Base-by-base conservation (phyloP, 2,888 invertebrate genomes). In the Tholera decimalis region DNA sequence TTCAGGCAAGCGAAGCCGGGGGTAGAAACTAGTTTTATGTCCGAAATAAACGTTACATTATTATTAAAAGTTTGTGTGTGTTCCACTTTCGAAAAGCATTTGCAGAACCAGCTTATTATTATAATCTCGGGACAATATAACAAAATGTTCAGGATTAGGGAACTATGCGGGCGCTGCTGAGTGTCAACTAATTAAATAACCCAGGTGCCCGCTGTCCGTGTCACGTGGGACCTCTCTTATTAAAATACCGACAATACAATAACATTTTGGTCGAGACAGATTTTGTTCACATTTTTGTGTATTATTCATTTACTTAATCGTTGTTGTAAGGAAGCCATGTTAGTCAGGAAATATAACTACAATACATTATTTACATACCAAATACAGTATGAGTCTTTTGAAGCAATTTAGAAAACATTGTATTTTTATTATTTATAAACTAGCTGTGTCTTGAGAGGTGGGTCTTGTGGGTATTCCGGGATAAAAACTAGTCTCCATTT, bases 161-260 rank as follows among this genome's bases (percentile, higher is more conserved):
- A 66, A 67, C 68, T 51, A 28, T 67, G 33, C n/a, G 15, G 13
- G 37, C 39, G 6, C 49, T 26, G 28, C 24, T 26, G 57, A 28
- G 44, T 46, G 13, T n/a, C 41, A 30, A 35, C 39, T 76, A 70
- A 72, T 75, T 54, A 69, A 54, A 69, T 70, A 20, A 70, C 24
- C 24, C 26, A 33, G 26, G 24, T 46, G 59, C 18, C 9, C 20
- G 59, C 49, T 24, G 33, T 28, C 22, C 35, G 22, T 5, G 41
- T 26, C 4, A 11, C 39, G 4, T 22, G 33, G 26, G 11, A 24
- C 49, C 30, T 37, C n/a, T 69, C 15, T 22, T 59, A 33, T 33
- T 50, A 54, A 43, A 73, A 51, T 22, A 9, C 3, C 7, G 13
- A 46, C 15, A 55, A 67, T 47, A 28, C 39, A 68, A 68, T 35